Evolutionary conservation across 2,113 vertebrate genomes (phyloP).

Genomic region (Neotragus pygmaeus): DNA sequence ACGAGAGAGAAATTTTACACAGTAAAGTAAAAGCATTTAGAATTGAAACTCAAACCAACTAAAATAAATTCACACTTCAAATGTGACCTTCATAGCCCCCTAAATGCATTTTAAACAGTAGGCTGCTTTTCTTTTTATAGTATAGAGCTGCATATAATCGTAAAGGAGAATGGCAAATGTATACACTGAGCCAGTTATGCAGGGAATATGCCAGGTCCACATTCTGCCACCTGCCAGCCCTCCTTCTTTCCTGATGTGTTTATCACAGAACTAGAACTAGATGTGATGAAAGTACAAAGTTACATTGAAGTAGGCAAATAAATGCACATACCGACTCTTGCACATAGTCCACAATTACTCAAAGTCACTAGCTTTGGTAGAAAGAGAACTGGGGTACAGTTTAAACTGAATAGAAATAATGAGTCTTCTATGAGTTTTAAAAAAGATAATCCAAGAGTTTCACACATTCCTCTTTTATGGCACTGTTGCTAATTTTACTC

Average conservation of each 20-base stretch:
- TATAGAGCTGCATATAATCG: slow-evolving; percentile 22
- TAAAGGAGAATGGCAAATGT: slow-evolving; percentile 43
- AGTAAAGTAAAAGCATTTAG: slow-evolving; percentile 65
- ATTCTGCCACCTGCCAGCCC: background rate
- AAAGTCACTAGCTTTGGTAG: background rate
- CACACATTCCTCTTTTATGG: background rate
- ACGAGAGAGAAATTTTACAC: slow-evolving; percentile 61
- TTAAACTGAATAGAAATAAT: background rate
- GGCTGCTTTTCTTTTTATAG: slow-evolving; percentile 66
- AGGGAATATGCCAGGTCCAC: background rate
- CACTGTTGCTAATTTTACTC: background rate
- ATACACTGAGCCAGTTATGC: slow-evolving; percentile 1
- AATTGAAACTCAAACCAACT: slow-evolving; percentile 65
- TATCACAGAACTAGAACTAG: background rate
- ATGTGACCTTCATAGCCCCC: slow-evolving; percentile 48
- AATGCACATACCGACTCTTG: background rate
- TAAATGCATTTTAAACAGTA: slow-evolving; percentile 72
- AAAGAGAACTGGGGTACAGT: background rate
- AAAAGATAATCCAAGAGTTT: background rate
- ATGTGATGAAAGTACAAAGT: background rate
- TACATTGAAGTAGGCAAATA: background rate
- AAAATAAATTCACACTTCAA: slow-evolving; percentile 69
- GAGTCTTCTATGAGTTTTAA: background rate
- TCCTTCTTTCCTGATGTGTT: background rate
- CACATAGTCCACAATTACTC: background rate